These are phyloP conservation scores for Acanthornis magna DNA, from an alignment of 2,797 vertebrate genomes.

Conservation along the genomic window DNA sequence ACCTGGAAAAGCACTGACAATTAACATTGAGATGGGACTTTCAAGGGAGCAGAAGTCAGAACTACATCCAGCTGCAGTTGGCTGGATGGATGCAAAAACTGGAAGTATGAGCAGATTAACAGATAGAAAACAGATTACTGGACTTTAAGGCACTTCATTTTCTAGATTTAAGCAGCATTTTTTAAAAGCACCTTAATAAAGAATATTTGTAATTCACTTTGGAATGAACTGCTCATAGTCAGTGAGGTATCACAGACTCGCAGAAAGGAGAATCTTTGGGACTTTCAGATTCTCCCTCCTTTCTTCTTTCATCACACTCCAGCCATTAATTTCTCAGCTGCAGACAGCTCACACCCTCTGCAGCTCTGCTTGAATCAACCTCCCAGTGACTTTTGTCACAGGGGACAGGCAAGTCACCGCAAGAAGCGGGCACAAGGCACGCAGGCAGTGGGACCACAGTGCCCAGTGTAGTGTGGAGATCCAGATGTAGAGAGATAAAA, in stretches of 20 bases:
- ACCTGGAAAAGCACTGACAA: neutral
- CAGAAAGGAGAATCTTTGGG: neutral
- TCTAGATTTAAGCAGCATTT: neutral
- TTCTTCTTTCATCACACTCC: neutral
- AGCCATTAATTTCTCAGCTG: neutral
- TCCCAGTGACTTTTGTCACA: neutral
- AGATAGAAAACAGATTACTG: neutral
- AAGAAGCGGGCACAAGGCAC: neutral
- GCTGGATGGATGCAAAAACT: neutral
- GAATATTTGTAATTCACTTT: neutral
- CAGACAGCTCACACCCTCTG: neutral
- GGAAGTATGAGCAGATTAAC: neutral
- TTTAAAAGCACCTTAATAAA: neutral
- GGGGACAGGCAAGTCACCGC: neutral
- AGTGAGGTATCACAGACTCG: neutral
- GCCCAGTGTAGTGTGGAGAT: neutral
- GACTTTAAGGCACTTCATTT: neutral
- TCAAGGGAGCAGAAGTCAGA: neutral
- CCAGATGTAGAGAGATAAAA: neutral
- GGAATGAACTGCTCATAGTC: neutral
- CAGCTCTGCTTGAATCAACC: neutral
- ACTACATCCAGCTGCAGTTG: neutral
- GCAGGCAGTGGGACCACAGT: neutral
- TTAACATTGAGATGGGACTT: neutral
- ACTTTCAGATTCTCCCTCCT: neutral